Evolutionary conservation across 2,888 invertebrate species (phyloP).

Genomic region (Sphaerophoria rueppellii): DNA sequence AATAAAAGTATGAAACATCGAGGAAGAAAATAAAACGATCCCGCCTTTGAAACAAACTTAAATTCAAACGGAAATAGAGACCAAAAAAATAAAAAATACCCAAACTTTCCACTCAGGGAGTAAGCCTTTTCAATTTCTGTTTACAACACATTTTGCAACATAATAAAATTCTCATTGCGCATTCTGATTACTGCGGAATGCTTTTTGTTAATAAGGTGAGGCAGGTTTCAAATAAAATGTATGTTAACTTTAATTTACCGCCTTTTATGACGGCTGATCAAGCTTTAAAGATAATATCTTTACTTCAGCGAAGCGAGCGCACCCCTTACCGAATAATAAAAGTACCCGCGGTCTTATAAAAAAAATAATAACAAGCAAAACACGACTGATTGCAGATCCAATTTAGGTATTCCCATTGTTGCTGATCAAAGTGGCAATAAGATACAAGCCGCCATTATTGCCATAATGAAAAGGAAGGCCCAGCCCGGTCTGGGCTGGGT

Average conservation of each 20-base stretch:
- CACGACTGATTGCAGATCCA: constrained; percentile 72
- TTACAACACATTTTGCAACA: neutral
- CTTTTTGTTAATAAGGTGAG: constrained; percentile 24
- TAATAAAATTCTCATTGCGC: constrained; percentile 6
- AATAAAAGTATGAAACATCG: too few relatives aligned
- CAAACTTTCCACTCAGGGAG: too few relatives aligned
- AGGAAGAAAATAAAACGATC: too few relatives aligned
- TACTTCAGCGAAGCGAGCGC: constrained; percentile 24
- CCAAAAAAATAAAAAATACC: too few relatives aligned
- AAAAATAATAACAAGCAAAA: constrained; percentile 41
- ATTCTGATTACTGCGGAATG: constrained; percentile 30
- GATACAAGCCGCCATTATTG: constrained; percentile 62
- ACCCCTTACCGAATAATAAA: constrained; percentile 53
- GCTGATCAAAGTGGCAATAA: constrained; percentile 66
- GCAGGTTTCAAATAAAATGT: constrained; percentile 38
- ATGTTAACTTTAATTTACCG: constrained; percentile 70
- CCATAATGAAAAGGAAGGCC: constrained; percentile 2
- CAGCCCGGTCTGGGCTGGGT: constrained; percentile 48
- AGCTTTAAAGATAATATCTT: constrained; percentile 71
- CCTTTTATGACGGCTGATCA: constrained; percentile 72
- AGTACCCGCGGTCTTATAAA: constrained; percentile 55
- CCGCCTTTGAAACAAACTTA: too few relatives aligned
- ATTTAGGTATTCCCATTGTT: constrained; percentile 66
- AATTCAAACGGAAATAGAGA: too few relatives aligned
- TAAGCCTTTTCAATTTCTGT: neutral